Conservation (phyloP, 2,113 vertebrate genomes). For the Microtus montanus region DNA sequence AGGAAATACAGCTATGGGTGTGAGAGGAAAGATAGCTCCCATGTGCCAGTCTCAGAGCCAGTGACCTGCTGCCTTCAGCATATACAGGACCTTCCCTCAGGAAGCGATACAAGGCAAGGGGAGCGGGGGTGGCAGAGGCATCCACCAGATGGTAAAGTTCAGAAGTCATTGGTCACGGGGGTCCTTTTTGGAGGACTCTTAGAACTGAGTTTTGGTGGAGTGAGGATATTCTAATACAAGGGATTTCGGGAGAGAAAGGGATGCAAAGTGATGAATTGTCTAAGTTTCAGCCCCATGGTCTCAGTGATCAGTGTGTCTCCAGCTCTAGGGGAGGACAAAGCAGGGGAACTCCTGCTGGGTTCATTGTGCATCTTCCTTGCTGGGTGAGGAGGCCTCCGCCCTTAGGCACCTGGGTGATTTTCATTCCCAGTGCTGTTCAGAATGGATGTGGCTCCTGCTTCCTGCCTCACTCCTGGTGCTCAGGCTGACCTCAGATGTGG, state of each 20-base stretch:
- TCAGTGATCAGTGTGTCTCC: neutral
- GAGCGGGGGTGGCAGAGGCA: neutral
- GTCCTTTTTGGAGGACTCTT: neutral
- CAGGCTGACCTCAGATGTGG: neutral
- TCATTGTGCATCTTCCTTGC: neutral
- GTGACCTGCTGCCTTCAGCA: neutral
- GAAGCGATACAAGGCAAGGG: neutral
- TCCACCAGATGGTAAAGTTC: neutral
- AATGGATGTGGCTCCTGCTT: neutral
- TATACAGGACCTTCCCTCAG: neutral
- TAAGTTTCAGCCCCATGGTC: neutral
- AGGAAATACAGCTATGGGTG: constrained; percentile 4
- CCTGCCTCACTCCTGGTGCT: neutral
- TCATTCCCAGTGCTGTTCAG: neutral
- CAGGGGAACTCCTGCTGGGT: neutral
- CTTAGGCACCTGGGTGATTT: neutral
- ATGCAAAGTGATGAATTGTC: constrained; percentile 17
- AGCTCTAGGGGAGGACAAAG: neutral
- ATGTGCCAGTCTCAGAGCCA: neutral
- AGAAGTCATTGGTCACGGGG: neutral
- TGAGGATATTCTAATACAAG: constrained; percentile 29
- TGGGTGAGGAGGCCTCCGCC: neutral
- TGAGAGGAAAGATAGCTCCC: constrained; percentile 19
- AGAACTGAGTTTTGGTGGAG: neutral
- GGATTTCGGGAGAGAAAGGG: constrained; percentile 52